Base-by-base conservation (phyloP, 2,113 vertebrate species). In the Nipponia nippon region DNA sequence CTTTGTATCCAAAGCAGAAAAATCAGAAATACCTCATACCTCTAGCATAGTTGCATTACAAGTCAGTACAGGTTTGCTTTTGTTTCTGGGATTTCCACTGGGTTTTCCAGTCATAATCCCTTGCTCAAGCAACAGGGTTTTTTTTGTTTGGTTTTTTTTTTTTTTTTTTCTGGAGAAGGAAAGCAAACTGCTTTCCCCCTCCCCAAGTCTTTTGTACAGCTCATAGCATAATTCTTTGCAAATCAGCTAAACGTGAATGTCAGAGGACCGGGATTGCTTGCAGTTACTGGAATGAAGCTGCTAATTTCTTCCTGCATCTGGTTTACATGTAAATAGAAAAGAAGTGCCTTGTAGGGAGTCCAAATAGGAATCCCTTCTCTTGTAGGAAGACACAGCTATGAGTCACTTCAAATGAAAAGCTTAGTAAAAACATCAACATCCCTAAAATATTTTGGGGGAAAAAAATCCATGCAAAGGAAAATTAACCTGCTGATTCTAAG, bases 271-370 rank as follows among this genome's bases (percentile, higher is more conserved):
- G 71, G 44, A 78, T 47, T 93, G 11, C 83, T 96, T 89, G 47
- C 46, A 87, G 6, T 90, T 93, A 90, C 62, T 96, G 90, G 95
- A 96, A 92, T 92, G 52, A 88, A 71, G 30, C 47, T 96, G 62
- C 81, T 97, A 96, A 92, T 97, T 75, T 97, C 67, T 96, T 96
- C 93, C 96, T 96, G 91, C 82, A 95, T 78, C 93, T 83, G 87
- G 92, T 86, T 94, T 90, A 91, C 90, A 89, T 46, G 87, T 83
- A 96, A 94, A 91, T 83, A 92, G 86, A 95, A 96, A 97, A 93
- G 86, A 81, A 81, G 63, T 92, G 66, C 56, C 77, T 97, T 93
- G 83, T 82, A 80, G 89, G 71, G 79, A 90, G 93, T 89, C 87
- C 94, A 96, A 95, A 95, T 89, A 96, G 90, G 77, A 97, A 94